Percentiles rank a stretch among this genome's conserved stretches.
Conservation (phyloP, 1,140 invertebrate species). For the Neodiprion fabricii region DNA sequence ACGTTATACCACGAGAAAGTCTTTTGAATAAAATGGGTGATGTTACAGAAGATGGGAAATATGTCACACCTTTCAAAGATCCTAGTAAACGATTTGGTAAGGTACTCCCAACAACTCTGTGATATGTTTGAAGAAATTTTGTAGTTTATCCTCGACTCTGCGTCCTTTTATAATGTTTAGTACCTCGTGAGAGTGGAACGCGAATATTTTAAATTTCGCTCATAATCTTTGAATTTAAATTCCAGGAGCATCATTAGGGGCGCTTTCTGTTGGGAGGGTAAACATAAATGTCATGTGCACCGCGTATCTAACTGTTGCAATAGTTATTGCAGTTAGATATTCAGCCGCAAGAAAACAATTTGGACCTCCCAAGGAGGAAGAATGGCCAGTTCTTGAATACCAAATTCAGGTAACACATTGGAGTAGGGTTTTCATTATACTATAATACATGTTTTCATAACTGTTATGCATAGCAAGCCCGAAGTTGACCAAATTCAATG, state of each 20-base stretch:
- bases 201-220: conserved; percentile 15
- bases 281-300: conserved; percentile 76
- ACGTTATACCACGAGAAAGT: conserved; percentile 80
- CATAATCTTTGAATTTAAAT: neutral
- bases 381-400: conserved; percentile 91
- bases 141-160: neutral
- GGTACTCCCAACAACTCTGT: conserved; percentile 28
- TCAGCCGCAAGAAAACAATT: conserved; percentile 91
- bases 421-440: conserved; percentile 21
- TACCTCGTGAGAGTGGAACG: neutral
- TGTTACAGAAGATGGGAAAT: conserved; percentile 84
- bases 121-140: conserved; percentile 8
- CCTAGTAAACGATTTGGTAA: conserved; percentile 76
- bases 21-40: conserved; percentile 88
- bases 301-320: conserved; percentile 73
- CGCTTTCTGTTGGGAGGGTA: conserved; percentile 83
- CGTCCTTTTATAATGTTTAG: conserved; percentile 7
- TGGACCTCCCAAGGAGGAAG: conserved; percentile 69
- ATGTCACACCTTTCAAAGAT: conserved; percentile 79
- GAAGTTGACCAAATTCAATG: conserved; percentile 15
- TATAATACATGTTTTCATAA: neutral
- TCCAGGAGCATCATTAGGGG: conserved; percentile 79
- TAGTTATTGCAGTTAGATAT: conserved; percentile 90
- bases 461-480: conserved; percentile 8
- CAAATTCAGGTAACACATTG: conserved; percentile 74